phyloP scores from a whole-genome alignment of 2,888 invertebrate species.

The Ellobium chinense region DNA sequence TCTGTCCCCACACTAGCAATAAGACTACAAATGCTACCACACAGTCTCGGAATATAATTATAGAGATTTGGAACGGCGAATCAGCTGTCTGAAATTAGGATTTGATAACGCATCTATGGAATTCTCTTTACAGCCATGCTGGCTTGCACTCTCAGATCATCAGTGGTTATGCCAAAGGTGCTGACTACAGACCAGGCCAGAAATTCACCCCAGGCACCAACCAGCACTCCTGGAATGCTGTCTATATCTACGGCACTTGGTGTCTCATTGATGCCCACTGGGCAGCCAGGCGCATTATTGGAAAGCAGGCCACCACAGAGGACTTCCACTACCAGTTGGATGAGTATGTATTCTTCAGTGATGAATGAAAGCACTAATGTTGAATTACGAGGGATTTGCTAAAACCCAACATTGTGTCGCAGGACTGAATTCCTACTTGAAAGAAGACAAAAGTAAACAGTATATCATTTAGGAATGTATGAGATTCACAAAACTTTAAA shows the following conservation, averaged over 20 bases:
- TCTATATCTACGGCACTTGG: conserved; percentile 78
- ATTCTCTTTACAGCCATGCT: conserved; percentile 73
- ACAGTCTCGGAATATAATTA: too few species aligned
- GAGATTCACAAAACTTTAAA: too few species aligned
- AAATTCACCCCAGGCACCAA: conserved; percentile 77
- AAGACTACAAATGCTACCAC: too few species aligned
- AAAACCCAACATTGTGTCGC: too few species aligned
- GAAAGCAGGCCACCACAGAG: conserved; percentile 76
- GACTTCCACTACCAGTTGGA: conserved; percentile 77
- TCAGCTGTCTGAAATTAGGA: too few species aligned
- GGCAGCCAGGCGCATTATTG: conserved; percentile 78
- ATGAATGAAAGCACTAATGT: neutral
- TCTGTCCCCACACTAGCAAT: too few species aligned
- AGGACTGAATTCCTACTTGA: too few species aligned
- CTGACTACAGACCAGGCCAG: conserved; percentile 79
- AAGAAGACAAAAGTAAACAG: too few species aligned
- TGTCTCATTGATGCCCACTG: conserved; percentile 79
- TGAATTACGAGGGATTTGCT: too few species aligned
- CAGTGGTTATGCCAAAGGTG: conserved; percentile 79
- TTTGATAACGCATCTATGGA: too few species aligned
- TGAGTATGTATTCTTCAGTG: conserved; percentile 41
- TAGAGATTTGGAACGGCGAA: too few species aligned
- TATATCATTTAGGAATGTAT: too few species aligned
- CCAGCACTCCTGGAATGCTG: conserved; percentile 79
- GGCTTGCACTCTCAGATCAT: conserved; percentile 79